Percentiles rank a stretch among this genome's conserved stretches.
Conservation (phyloP, 2,113 vertebrate species). For the Phrynocephalus versicolor region DNA sequence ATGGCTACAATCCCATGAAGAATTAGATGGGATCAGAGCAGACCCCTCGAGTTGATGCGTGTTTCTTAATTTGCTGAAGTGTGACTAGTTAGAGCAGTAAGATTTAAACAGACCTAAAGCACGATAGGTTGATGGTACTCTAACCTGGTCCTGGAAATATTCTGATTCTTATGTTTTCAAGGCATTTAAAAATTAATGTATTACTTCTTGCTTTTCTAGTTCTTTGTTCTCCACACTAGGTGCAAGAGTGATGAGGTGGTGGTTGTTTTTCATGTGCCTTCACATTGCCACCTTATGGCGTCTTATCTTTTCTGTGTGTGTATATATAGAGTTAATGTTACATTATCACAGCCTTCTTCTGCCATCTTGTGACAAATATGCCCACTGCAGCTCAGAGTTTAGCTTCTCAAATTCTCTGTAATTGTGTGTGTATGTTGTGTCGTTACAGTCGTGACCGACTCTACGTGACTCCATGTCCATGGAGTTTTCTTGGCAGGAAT, state of each 20-base stretch:
- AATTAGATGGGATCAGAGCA: background rate
- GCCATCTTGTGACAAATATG: conserved; percentile 72
- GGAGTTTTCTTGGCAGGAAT: no score
- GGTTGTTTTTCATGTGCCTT: background rate
- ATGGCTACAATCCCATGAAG: background rate
- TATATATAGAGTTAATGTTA: background rate
- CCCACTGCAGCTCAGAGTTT: conserved; percentile 43
- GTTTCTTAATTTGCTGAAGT: background rate
- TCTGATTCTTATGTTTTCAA: background rate
- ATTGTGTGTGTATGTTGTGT: no score
- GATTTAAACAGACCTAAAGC: background rate
- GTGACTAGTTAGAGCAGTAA: background rate
- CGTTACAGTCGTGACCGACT: no score
- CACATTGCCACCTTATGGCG: background rate
- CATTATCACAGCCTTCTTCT: conserved; percentile 53
- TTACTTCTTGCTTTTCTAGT: background rate
- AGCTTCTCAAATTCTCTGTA: accelerated
- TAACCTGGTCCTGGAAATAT: background rate
- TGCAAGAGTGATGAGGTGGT: background rate
- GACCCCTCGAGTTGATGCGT: background rate
- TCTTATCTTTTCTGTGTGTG: accelerated
- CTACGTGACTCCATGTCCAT: no score
- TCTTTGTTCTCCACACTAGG: background rate
- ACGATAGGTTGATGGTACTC: background rate
- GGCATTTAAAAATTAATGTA: background rate